Conservation (phyloP, 2,113 vertebrate species). For the Gyps fulvus region DNA sequence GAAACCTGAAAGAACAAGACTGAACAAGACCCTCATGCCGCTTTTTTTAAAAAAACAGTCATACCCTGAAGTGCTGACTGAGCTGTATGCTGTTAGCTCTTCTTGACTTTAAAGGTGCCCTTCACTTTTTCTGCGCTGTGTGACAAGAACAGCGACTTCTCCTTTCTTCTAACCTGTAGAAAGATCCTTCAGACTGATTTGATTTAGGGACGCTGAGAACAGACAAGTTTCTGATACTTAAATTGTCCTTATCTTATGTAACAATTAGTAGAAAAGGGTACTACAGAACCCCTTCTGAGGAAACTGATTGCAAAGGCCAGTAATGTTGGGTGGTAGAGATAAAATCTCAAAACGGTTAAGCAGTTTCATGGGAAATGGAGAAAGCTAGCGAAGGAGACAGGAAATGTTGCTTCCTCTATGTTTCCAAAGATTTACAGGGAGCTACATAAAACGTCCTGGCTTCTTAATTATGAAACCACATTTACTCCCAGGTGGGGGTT, state of each 20-base stretch:
- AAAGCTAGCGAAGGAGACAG: background rate
- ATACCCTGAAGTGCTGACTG: background rate
- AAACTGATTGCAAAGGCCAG: background rate
- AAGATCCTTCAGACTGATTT: background rate
- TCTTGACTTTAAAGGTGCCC: background rate
- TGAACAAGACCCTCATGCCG: background rate
- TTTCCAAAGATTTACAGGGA: background rate
- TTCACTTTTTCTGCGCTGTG: background rate
- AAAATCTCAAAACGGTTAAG: background rate
- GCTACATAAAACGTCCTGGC: background rate
- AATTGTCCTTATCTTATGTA: background rate
- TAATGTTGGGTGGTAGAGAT: background rate
- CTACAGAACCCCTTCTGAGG: background rate
- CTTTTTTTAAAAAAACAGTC: background rate
- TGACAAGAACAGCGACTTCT: background rate
- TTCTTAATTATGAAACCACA: background rate
- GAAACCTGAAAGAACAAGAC: background rate
- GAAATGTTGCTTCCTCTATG: background rate
- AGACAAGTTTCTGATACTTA: background rate
- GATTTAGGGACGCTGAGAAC: background rate
- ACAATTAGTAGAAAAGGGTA: background rate
- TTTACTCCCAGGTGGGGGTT: background rate
- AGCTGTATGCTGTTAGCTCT: background rate
- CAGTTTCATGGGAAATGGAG: background rate
- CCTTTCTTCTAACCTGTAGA: background rate